Conservation (phyloP, 2,888 invertebrate genomes). For the Agriotes lineatus region DNA sequence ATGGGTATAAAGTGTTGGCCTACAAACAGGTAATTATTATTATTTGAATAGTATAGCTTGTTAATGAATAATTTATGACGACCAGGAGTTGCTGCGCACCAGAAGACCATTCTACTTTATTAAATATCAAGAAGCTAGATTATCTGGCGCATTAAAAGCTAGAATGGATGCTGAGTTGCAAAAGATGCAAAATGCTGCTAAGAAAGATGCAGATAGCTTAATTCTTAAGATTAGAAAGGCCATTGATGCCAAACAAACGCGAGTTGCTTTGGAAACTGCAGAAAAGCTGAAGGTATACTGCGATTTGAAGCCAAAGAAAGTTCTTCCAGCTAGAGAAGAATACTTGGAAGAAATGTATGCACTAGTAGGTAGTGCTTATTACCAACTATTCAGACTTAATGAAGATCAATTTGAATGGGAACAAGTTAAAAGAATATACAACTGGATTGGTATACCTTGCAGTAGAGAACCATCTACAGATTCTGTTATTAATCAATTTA, state of each 20-base stretch:
- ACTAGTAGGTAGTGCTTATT: constrained; percentile 64
- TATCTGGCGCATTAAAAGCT: constrained; percentile 57
- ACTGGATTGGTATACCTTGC: constrained; percentile 58
- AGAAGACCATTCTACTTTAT: constrained; percentile 66
- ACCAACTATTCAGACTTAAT: constrained; percentile 64
- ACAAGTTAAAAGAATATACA: constrained; percentile 58
- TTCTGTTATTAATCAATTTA: constrained; percentile 60
- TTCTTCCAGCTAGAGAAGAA: constrained; percentile 63
- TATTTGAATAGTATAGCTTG: not conserved
- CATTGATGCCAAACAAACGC: constrained; percentile 52
- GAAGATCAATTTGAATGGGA: constrained; percentile 51
- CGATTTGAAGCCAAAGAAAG: constrained; percentile 61
- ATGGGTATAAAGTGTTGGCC: constrained; percentile 59
- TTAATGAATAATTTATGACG: not conserved
- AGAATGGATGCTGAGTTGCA: constrained; percentile 58
- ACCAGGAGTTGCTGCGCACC: constrained; percentile 63
- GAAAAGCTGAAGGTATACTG: constrained; percentile 65
- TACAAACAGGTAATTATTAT: constrained; percentile 58
- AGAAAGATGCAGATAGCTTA: constrained; percentile 62
- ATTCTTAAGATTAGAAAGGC: constrained; percentile 59
- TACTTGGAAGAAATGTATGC: constrained; percentile 64
- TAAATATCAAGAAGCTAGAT: constrained; percentile 60
- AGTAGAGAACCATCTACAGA: constrained; percentile 60
- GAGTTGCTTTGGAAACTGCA: constrained; percentile 55
- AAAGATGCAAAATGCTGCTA: constrained; percentile 58